These are phyloP conservation scores for human (Homo sapiens) DNA, from an alignment of 2,113 vertebrate genomes.

Conservation along the genomic window DNA sequence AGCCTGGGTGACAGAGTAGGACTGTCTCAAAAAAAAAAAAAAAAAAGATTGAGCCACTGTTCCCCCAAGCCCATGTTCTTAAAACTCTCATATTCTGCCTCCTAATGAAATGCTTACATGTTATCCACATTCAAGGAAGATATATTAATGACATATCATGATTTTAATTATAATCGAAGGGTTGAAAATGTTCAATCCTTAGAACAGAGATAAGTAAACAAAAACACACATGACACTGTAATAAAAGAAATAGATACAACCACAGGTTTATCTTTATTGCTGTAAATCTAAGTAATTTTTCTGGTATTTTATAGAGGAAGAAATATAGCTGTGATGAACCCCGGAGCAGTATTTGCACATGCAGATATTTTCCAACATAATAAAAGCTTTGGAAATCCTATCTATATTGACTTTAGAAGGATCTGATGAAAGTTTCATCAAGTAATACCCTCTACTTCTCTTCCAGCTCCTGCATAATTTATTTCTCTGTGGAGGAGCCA, in stretches of 20 bases:
- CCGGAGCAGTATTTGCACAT: neutral
- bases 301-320: neutral
- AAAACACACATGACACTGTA: accelerated
- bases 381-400: neutral
- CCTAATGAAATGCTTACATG: neutral
- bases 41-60: too few relatives aligned
- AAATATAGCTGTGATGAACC: accelerated
- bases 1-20: too few relatives aligned
- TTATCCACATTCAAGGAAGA: neutral
- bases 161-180: too few relatives aligned
- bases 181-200: neutral
- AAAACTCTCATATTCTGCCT: accelerated
- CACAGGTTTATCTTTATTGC: too few relatives aligned
- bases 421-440: neutral
- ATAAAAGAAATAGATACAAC: neutral
- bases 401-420: neutral
- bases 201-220: neutral
- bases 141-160: accelerated
- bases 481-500: accelerated
- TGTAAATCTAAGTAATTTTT: neutral
- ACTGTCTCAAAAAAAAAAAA: too few relatives aligned
- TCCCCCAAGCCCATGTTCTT: too few relatives aligned
- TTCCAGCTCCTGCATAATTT: neutral
- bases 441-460: neutral
- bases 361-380: neutral